These are phyloP conservation scores for Tragulus kanchil DNA, from an alignment of 2,113 vertebrate species.

Conservation along the genomic window DNA sequence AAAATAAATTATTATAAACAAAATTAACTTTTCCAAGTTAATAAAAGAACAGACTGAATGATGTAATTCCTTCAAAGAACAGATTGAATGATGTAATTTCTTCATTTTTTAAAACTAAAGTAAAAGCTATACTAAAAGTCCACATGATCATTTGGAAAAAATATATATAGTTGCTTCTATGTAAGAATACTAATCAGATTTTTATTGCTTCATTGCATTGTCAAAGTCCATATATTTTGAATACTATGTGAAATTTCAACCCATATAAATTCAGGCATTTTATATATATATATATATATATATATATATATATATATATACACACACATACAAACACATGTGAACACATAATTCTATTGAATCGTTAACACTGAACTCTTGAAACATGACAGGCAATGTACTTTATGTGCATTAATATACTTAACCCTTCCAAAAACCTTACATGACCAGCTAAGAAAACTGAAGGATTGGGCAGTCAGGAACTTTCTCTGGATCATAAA, in stretches of 20 bases:
- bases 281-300: neutral
- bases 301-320: too few species aligned
- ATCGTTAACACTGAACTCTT: neutral
- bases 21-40: neutral
- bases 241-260: neutral
- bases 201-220: neutral
- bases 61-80: neutral
- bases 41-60: too few species aligned
- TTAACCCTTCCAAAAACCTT: neutral
- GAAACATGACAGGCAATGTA: neutral
- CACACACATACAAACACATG: neutral
- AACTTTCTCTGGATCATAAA: neutral
- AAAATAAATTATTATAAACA: neutral
- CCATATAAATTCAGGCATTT: neutral
- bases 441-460: neutral
- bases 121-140: neutral
- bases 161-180: neutral
- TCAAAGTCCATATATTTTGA: neutral
- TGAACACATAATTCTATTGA: neutral
- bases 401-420: neutral
- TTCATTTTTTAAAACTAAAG: neutral
- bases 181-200: neutral
- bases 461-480: neutral
- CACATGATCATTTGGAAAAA: neutral
- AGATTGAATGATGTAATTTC: neutral